Evolutionary conservation across 1,140 invertebrate genomes (phyloP).

Genomic region (Oncopodura yosiiana): DNA sequence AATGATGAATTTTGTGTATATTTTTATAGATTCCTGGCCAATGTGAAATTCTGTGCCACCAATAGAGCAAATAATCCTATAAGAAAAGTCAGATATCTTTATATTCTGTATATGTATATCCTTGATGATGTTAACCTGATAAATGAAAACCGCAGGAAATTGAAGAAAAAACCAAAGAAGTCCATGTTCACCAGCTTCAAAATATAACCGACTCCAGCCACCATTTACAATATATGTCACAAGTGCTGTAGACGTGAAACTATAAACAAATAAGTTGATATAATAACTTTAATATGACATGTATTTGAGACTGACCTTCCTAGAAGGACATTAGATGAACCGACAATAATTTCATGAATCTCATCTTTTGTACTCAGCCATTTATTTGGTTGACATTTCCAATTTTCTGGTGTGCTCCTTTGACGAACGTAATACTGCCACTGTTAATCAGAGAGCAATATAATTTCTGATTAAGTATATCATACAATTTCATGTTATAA

Average conservation of each 20-base stretch:
- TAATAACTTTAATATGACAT: too few relatives aligned
- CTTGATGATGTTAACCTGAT: too few relatives aligned
- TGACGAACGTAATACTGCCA: conserved; percentile 58
- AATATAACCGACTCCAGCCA: conserved; percentile 55
- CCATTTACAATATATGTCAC: conserved; percentile 57
- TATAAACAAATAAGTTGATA: too few relatives aligned
- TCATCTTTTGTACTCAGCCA: conserved; percentile 56
- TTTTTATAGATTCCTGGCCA: conserved; percentile 56
- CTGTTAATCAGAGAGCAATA: too few relatives aligned
- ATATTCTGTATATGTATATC: too few relatives aligned
- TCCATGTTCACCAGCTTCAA: conserved; percentile 51
- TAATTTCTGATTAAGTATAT: too few relatives aligned
- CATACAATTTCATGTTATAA: too few relatives aligned
- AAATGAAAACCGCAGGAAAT: conserved; percentile 52
- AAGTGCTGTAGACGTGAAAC: conserved; percentile 50
- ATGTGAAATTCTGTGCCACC: conserved; percentile 57
- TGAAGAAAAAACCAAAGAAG: conserved; percentile 56
- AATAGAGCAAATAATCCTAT: conserved; percentile 58
- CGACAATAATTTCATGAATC: conserved; percentile 56
- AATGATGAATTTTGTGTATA: conserved; percentile 63
- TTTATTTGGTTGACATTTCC: conserved; percentile 64
- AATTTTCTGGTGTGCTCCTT: conserved; percentile 50
- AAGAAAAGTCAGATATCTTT: too few relatives aligned
- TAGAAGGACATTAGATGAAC: conserved; percentile 49
- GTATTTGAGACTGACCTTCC: conserved; percentile 45